phyloP scores from a whole-genome alignment of 1,140 invertebrate species.

The Ephestia elutella region DNA sequence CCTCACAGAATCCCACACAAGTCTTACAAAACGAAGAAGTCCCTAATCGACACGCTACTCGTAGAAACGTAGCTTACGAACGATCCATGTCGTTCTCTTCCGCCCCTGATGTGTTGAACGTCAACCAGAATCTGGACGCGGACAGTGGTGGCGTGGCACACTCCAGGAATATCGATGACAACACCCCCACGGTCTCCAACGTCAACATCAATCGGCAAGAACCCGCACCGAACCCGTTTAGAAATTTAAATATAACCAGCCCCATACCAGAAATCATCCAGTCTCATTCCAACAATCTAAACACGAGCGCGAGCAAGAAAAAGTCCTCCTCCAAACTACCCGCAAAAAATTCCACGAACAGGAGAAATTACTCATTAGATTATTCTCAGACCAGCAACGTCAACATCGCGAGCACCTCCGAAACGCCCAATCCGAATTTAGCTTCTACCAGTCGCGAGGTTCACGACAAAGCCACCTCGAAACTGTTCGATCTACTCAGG shows the following conservation, averaged over 20 bases:
- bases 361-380: slow-evolving; percentile 53
- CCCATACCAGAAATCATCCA: slow-evolving; percentile 64
- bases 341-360: slow-evolving; percentile 59
- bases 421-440: slow-evolving; percentile 57
- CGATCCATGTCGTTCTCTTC: slow-evolving; percentile 57
- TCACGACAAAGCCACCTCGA: slow-evolving; percentile 73
- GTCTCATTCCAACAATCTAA: slow-evolving; percentile 63
- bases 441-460: slow-evolving; percentile 55
- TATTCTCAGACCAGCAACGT: slow-evolving; percentile 59
- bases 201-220: slow-evolving; percentile 53
- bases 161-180: slow-evolving; percentile 32
- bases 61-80: slow-evolving; percentile 56
- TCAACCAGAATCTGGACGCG: slow-evolving; percentile 64
- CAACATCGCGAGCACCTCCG: slow-evolving; percentile 51
- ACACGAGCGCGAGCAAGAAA: slow-evolving; percentile 46
- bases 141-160: slow-evolving; percentile 22
- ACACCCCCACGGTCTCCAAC: slow-evolving; percentile 26
- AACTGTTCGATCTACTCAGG: slow-evolving; percentile 78
- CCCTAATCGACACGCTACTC: slow-evolving; percentile 20
- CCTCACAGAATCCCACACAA: slow-evolving; percentile 32
- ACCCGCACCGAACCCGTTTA: slow-evolving; percentile 33
- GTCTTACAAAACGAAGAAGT: slow-evolving; percentile 32
- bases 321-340: slow-evolving; percentile 67
- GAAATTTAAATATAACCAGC: slow-evolving; percentile 53
- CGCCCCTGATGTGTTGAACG: slow-evolving; percentile 73